phyloP scores from a whole-genome alignment of 2,113 vertebrate species.

The Siniperca chuatsi region DNA sequence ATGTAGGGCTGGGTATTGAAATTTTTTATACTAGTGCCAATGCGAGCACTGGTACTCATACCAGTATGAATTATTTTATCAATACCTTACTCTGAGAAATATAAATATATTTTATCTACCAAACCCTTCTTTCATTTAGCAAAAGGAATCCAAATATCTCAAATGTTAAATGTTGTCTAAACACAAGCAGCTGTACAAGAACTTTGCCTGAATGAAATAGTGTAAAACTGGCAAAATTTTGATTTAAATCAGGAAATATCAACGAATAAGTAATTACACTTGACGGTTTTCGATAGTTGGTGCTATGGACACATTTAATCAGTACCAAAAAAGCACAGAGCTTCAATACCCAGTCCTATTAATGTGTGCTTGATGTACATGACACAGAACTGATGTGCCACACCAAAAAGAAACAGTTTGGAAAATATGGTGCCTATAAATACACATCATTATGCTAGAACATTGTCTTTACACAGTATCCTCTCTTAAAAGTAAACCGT shows the following conservation, averaged over 20 bases:
- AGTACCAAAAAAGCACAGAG: neutral
- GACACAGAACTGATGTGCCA: neutral
- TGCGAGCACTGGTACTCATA: neutral
- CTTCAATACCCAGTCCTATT: neutral
- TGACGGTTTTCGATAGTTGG: neutral
- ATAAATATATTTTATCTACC: neutral
- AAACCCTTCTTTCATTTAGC: neutral
- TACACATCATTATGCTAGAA: neutral
- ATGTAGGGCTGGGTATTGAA: neutral
- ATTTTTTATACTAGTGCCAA: neutral
- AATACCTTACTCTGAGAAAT: neutral
- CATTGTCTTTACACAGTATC: neutral
- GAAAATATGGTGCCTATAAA: slow-evolving; percentile 8
- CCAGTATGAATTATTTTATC: neutral
- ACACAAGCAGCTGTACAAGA: neutral
- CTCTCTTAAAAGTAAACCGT: slow-evolving; percentile 14
- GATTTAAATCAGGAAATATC: neutral
- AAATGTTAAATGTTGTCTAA: slow-evolving; percentile 11
- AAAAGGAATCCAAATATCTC: neutral
- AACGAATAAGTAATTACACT: neutral
- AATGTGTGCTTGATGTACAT: neutral
- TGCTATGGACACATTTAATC: neutral
- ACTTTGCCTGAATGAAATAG: neutral
- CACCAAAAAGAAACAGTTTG: neutral
- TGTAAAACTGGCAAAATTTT: neutral